phyloP scores from a whole-genome alignment of 2,888 invertebrate species.

The Melieria crassipennis region DNA sequence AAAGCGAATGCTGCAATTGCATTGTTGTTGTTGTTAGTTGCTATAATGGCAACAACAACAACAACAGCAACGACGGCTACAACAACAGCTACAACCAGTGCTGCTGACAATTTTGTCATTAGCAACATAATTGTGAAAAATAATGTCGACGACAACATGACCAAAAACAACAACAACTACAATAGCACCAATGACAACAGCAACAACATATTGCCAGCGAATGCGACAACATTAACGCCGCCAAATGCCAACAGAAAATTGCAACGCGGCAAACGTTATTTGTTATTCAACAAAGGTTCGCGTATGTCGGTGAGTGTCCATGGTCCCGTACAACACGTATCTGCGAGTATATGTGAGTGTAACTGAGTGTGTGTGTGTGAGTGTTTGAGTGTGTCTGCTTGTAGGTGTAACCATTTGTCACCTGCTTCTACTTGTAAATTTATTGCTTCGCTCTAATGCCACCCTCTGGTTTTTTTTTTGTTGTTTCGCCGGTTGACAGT shows the following conservation, averaged over 20 bases:
- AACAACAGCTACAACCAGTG: slow-evolving; percentile 27
- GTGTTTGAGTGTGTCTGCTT: background rate
- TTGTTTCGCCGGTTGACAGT: slow-evolving; percentile 65
- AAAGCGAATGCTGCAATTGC: background rate
- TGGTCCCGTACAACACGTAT: slow-evolving; percentile 4
- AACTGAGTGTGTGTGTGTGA: background rate
- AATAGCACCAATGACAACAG: too few relatives aligned
- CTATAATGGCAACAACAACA: background rate
- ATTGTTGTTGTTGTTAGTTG: too few relatives aligned
- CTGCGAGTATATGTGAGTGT: background rate
- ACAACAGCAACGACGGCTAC: background rate
- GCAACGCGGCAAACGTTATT: slow-evolving; percentile 60
- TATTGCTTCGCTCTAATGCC: background rate
- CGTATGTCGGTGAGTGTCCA: slow-evolving; percentile 61
- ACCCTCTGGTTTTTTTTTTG: background rate
- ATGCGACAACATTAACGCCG: background rate
- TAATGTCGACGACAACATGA: background rate
- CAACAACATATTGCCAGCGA: too few relatives aligned
- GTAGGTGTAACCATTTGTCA: background rate
- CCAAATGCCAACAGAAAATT: slow-evolving; percentile 33
- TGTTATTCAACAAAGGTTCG: slow-evolving; percentile 60
- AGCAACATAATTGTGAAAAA: background rate
- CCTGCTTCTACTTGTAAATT: background rate
- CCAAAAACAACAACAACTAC: background rate
- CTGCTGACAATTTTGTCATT: background rate